These are phyloP conservation scores for Andinoacara biseriatus DNA, from an alignment of 2,113 vertebrate species.

Conservation along the genomic window DNA sequence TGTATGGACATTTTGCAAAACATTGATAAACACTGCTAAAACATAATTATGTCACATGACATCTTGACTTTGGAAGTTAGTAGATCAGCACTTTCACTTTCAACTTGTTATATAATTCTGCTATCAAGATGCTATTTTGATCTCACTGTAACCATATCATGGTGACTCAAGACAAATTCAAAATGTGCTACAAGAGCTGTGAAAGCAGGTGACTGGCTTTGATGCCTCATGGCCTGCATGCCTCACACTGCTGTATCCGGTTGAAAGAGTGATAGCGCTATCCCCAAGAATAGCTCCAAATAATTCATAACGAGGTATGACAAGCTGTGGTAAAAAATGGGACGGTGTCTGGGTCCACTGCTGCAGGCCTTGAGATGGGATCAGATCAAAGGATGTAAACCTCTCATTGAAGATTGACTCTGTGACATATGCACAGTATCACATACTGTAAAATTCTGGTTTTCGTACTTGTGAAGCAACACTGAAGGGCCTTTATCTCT, in stretches of 20 bases:
- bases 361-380: slow-evolving; percentile 40
- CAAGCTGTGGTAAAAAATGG: slow-evolving; percentile 55
- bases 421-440: background rate
- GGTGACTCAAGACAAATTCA: slow-evolving; percentile 7
- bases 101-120: background rate
- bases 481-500: background rate
- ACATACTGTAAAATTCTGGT: background rate
- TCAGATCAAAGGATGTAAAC: slow-evolving; percentile 34
- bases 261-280: slow-evolving; percentile 51
- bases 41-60: too few species aligned
- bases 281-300: slow-evolving; percentile 69
- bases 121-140: background rate
- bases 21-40: too few species aligned
- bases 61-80: background rate
- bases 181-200: slow-evolving; percentile 38
- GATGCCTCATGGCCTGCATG: slow-evolving; percentile 29
- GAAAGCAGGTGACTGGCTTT: slow-evolving; percentile 39
- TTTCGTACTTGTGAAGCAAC: background rate
- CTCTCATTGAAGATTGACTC: slow-evolving; percentile 8
- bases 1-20: too few species aligned
- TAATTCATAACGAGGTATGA: slow-evolving; percentile 66
- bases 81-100: background rate
- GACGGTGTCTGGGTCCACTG: slow-evolving; percentile 42
- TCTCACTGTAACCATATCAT: background rate
- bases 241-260: slow-evolving; percentile 45